Base-by-base conservation (phyloP, 2,113 vertebrate species). In the Ailuropoda melanoleuca region DNA sequence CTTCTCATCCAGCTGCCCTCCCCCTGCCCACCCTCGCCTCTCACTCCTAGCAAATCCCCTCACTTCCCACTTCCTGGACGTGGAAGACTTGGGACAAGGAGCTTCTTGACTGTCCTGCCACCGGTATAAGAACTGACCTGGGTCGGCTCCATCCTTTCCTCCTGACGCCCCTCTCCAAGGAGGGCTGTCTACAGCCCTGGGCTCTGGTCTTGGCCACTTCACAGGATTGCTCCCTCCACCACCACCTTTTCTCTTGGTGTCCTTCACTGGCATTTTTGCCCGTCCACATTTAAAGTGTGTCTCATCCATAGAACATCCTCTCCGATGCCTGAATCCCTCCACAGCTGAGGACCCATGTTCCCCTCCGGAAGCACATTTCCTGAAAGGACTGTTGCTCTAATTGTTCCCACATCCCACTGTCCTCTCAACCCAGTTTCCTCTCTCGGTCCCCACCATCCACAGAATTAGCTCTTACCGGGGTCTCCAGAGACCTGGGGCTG, bases 321-420 rank as follows among this genome's bases (percentile, higher is more conserved):
- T 68, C 53, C 8, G 0, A 1, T 15, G 29, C 23, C 29, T 5
- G n/a, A 10, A 1, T 2, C n/a, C 23, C 21, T 19, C 12, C 10
- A 8, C 39, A 74, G 39, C 58, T 1, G 12, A 31, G 7, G 26
- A 26, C n/a, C 2, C 78, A 9, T 9, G 43, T 64, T 15, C 64
- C 50, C 8, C 86, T 6, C n/a, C 1, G 21, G 7, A 39, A 50
- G 34, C 31, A 18, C 43, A 10, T 37, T 39, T 60, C 72, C 50
- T 31, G 37, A 31, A 56, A 46, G 39, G 17, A 15, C 19, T 7
- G 5, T 74, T 34, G 3, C 8, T 72, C 21, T 39, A 3, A 8
- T 1, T 13, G 60, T 26, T 72, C 70, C 87, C 39, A 1, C 26
- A 2, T 26, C 48, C 53, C 39, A 13, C 8, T 34, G 31, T 4